Evolutionary conservation across 2,888 invertebrate genomes (phyloP).

Genomic region (Helicoverpa assulta): DNA sequence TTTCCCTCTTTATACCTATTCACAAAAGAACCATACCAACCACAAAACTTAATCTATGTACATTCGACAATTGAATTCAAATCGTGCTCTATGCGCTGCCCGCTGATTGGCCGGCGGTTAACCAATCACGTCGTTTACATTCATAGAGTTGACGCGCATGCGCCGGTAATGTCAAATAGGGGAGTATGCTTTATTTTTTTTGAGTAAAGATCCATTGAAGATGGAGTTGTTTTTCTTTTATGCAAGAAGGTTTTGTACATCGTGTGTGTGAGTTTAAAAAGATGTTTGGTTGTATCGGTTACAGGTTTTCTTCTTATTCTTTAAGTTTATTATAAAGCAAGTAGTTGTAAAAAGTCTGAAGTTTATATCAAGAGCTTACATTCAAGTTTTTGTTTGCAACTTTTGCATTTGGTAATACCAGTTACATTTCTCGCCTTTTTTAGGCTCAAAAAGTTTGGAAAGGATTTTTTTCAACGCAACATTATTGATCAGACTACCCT

Average conservation of each 20-base stretch:
- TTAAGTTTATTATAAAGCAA: too few relatives aligned
- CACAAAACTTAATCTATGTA: conserved; percentile 65
- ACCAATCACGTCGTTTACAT: conserved; percentile 73
- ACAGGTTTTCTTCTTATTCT: background rate
- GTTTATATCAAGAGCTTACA: too few relatives aligned
- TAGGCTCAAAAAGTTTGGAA: too few relatives aligned
- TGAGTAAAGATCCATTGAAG: conserved; percentile 22
- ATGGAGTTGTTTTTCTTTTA: conserved; percentile 31
- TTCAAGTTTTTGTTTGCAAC: too few relatives aligned
- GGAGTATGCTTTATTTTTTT: conserved; percentile 59
- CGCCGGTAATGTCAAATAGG: conserved; percentile 73
- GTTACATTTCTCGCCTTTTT: too few relatives aligned
- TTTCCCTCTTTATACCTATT: conserved; percentile 6
- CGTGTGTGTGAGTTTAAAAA: background rate
- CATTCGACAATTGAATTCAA: conserved; percentile 72
- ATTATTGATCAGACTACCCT: too few relatives aligned
- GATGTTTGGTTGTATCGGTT: background rate
- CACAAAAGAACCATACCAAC: conserved; percentile 19
- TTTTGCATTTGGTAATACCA: too few relatives aligned
- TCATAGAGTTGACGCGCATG: conserved; percentile 75
- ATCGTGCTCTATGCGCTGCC: conserved; percentile 77
- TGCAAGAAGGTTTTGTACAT: conserved; percentile 5
- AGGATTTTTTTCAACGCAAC: too few relatives aligned
- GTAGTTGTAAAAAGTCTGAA: too few relatives aligned
- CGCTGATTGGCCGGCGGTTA: conserved; percentile 72